Percentiles rank a stretch among this genome's conserved stretches.
phyloP scores from a whole-genome alignment of 2,113 vertebrate genomes.

The Collichthys lucidus region DNA sequence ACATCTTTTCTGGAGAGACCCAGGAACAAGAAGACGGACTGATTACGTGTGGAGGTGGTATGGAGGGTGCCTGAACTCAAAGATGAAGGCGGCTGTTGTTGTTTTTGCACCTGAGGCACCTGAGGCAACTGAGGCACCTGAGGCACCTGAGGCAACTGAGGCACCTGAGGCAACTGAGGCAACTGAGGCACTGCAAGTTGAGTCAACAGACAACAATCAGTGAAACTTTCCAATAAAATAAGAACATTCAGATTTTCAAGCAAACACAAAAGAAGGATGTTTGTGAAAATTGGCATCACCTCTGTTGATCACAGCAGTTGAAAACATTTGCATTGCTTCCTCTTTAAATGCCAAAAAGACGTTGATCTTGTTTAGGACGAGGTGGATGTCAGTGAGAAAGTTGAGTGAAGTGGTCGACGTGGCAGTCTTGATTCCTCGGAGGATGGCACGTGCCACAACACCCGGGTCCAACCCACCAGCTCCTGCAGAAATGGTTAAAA shows the following conservation, averaged over 20 bases:
- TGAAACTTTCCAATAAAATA: background rate
- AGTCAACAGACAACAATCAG: background rate
- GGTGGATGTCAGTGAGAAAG: too few relatives aligned
- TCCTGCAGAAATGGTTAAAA: too few relatives aligned
- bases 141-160: background rate
- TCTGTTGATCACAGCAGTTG: slow-evolving; percentile 1
- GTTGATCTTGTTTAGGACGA: too few relatives aligned
- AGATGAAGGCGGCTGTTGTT: background rate
- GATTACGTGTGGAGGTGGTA: background rate
- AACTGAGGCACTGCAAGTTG: slow-evolving; percentile 16
- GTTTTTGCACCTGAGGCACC: background rate
- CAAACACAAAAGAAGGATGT: background rate
- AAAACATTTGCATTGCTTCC: slow-evolving; percentile 50
- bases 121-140: background rate
- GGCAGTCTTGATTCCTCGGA: too few relatives aligned
- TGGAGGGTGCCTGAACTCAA: accelerated
- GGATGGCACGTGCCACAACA: too few relatives aligned
- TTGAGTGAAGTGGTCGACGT: too few relatives aligned
- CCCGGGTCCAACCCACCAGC: too few relatives aligned
- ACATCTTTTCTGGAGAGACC: slow-evolving; percentile 47
- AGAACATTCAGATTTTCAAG: background rate
- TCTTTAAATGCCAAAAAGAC: too few relatives aligned
- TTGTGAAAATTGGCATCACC: slow-evolving; percentile 42
- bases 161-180: too few relatives aligned
- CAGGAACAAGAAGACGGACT: slow-evolving; percentile 62